phyloP scores from a whole-genome alignment of 2,797 vertebrate species.

The Peromyscus eremicus region DNA sequence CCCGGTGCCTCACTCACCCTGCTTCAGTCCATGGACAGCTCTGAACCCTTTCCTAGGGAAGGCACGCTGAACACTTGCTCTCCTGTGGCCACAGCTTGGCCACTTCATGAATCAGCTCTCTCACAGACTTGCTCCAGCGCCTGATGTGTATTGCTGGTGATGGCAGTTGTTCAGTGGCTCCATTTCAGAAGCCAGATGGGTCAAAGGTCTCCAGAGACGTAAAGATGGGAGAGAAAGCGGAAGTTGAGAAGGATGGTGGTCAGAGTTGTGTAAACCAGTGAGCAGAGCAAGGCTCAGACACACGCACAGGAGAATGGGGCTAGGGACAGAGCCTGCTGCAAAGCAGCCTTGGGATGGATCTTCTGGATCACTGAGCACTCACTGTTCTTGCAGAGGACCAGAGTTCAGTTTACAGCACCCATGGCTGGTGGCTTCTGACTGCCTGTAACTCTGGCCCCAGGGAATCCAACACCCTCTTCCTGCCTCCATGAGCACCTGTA shows the following conservation, averaged over 20 bases:
- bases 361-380: neutral
- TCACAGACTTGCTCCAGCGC: neutral
- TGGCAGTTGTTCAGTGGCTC: neutral
- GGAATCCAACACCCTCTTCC: neutral
- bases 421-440: no score
- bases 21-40: neutral
- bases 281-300: neutral
- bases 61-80: neutral
- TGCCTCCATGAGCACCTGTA: neutral
- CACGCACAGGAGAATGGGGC: neutral
- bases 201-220: neutral
- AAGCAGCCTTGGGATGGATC: neutral
- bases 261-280: neutral
- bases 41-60: neutral
- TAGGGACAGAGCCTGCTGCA: neutral
- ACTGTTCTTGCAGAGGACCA: neutral
- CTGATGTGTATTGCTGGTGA: neutral
- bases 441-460: neutral
- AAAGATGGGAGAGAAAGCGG: neutral
- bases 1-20: neutral
- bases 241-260: neutral
- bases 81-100: neutral
- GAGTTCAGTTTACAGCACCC: neutral
- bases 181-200: conserved; percentile 18
- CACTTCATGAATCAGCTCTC: neutral